A percentile compares a stretch with the other conserved stretches of the same genome.
Evolutionary conservation across 1,140 invertebrate species (phyloP).

Genomic region (Ostrea denselamellosa): DNA sequence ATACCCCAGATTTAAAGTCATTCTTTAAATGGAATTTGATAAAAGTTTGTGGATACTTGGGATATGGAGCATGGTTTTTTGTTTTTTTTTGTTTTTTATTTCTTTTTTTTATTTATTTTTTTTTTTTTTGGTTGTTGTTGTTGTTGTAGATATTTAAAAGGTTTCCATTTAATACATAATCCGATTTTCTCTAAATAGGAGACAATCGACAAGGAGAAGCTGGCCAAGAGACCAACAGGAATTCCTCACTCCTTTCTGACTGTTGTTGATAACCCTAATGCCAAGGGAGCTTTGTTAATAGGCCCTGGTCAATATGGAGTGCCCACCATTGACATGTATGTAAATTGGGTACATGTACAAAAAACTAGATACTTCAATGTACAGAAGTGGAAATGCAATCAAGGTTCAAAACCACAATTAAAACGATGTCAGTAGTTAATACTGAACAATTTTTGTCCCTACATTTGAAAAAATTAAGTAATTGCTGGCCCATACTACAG

Average conservation of each 20-base stretch:
- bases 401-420: not conserved
- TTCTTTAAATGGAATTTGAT: too few species aligned
- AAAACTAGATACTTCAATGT: too few species aligned
- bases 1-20: too few species aligned
- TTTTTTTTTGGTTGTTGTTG: too few species aligned
- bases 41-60: too few species aligned
- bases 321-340: constrained; percentile 93
- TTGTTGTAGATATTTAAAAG: too few species aligned
- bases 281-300: constrained; percentile 96
- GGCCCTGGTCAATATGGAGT: constrained; percentile 94
- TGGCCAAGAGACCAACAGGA: constrained; percentile 84
- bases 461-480: not conserved
- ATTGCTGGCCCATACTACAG: too few species aligned
- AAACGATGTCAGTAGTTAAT: not conserved
- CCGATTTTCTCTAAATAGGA: constrained; percentile 5
- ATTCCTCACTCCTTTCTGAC: constrained; percentile 96
- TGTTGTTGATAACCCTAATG: constrained; percentile 91
- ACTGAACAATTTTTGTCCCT: not conserved
- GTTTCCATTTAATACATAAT: not conserved
- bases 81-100: too few species aligned
- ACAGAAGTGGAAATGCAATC: not conserved
- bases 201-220: constrained; percentile 54
- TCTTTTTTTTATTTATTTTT: too few species aligned
- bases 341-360: constrained; percentile 63
- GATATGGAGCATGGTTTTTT: too few species aligned